Evolutionary conservation across 2,888 invertebrate species (phyloP), one percentile per base, ranked within the genome.

Genomic region (Timema podura): DNA sequence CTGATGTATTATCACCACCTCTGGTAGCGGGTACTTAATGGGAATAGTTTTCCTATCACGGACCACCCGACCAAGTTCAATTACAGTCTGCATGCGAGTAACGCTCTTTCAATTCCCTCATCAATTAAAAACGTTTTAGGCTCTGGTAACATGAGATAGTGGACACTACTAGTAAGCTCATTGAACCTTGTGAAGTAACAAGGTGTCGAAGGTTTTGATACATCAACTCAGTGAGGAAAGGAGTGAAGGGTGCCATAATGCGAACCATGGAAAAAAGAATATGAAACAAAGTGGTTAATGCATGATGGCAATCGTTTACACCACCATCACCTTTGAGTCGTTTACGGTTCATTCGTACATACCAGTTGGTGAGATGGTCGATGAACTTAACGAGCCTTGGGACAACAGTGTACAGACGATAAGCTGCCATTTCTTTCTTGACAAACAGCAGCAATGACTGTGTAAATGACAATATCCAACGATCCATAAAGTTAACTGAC

Each of bases 311-410:
- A 78, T 98, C 97, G 48, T 87, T 85, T 5, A 85, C 79, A 0
- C 95, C 94, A 74, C 85, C 85, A 78, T 97, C 96, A 57, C 98
- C 98, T 82, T 98, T 98, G 72, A 99, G 87, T 68, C 99, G 87
- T 77, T 90, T 92, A 70, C 99, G 88, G 81, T 99, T 99, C 89
- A 99, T 92, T 74, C 98, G 86, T 48, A 99, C 96, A 80, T 98
- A 99, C 97, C 98, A 98, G 81, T 99, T 99, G 47, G 98, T 99
- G 5, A 99, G 86, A 79, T 98, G 94, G 79, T 98, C 98, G 75
- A 99, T 95, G 81, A 96, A 99, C 80, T 96, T 96, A 0, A 98
- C 92, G 59, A 99, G 83, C 69, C 91, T 85, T 0, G 98, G 97
- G 10, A 98, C 91, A 10, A 99, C 99, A 0, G 97, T 98, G 79